Base-by-base conservation (phyloP, 2,113 vertebrate genomes). In the Oncorhynchus mykiss region DNA sequence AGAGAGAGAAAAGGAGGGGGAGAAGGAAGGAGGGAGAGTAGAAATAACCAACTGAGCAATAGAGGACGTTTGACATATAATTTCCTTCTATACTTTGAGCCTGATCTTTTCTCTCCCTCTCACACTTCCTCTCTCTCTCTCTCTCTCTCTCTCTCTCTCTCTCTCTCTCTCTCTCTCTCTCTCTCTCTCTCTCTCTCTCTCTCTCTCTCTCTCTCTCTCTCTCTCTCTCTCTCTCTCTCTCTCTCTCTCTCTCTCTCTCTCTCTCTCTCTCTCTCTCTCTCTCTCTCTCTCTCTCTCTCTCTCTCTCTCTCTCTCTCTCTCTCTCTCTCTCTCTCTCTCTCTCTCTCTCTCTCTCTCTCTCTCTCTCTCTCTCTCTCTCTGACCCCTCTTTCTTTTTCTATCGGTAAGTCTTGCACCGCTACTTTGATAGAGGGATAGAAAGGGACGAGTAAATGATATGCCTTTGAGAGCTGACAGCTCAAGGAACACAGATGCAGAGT, bases 401-500 rank as follows among this genome's bases (percentile, higher is more conserved):
- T 76, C 67, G 79, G 72, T 79, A 80, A 87, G 86, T 82, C 76
- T 71, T 14, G 14, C 14, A 86, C 78, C 74, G 59, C 20, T 60
- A n/a, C 20, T 22, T 22, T 60, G 51, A 57, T 57, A 57, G 13
- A 60, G 16, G 20, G 14, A 16, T 18, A 67, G 27, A 20, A 18
- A 29, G 18, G 24, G 20, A 75, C 77, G 66, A 78, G 73, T 79
- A 83, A 89, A 84, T 84, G 81, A 87, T 89, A 85, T 88, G 84
- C 80, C 88, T 89, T 78, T 84, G 75, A 79, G 78, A 84, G 80
- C 77, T 78, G 81, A 83, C 90, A 89, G 82, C 85, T 90, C 75
- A 87, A 86, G 87, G 83, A 89, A 82, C 82, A 85, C 86, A 91
- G 84, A 89, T 90, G 88, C 87, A 84, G 81, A 70, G 39, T 70